Conservation (phyloP, 2,888 invertebrate genomes). For the Tanypteryx hageni region DNA sequence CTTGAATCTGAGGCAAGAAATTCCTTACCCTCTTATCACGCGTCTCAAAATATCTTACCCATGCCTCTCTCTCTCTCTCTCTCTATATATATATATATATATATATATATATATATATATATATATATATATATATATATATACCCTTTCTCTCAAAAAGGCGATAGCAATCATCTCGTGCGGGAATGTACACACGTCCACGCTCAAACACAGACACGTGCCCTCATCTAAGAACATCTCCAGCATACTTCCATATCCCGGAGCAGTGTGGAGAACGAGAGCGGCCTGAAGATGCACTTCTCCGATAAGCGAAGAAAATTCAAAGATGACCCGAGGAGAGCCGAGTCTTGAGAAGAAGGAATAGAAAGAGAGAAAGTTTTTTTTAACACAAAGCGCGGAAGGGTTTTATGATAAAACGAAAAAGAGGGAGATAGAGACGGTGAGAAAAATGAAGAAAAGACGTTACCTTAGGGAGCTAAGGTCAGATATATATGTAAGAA, state of each 20-base stretch:
- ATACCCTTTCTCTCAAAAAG: neutral
- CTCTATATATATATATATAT: too few relatives aligned
- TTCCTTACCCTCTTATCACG: too few relatives aligned
- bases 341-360: neutral
- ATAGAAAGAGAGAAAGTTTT: neutral
- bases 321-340: neutral
- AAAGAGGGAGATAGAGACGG: neutral
- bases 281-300: slow-evolving; percentile 1
- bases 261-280: neutral
- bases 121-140: too few relatives aligned
- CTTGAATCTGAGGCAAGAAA: too few relatives aligned
- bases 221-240: neutral
- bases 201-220: neutral
- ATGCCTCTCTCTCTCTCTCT: too few relatives aligned
- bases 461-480: neutral
- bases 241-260: neutral
- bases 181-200: neutral
- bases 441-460: neutral
- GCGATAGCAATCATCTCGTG: neutral
- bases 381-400: neutral
- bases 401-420: neutral
- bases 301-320: slow-evolving; percentile 12
- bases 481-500: neutral
- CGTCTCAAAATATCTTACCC: too few relatives aligned
- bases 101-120: too few relatives aligned